Conservation (phyloP, 2,797 vertebrate genomes). For the Cygnus olor region DNA sequence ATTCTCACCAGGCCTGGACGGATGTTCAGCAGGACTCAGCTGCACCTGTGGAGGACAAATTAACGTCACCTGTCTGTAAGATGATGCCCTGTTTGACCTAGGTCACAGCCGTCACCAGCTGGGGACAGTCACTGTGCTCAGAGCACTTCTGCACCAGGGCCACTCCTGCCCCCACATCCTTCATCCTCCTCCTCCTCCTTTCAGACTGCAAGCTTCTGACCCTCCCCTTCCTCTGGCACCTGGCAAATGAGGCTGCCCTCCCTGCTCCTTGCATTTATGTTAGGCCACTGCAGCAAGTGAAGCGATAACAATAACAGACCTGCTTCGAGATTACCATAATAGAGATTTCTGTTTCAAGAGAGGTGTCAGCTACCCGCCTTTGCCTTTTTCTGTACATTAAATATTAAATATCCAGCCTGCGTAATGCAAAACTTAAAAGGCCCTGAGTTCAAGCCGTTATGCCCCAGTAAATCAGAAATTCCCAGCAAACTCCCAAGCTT, state of each 20-base stretch:
- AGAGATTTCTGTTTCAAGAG: background rate
- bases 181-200: background rate
- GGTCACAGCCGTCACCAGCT: background rate
- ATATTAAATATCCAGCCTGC: background rate
- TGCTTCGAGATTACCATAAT: background rate
- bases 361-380: background rate
- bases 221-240: accelerated
- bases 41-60: background rate
- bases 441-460: background rate
- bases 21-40: background rate
- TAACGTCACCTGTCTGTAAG: background rate
- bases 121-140: background rate
- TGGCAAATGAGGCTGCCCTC: background rate
- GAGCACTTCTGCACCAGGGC: background rate
- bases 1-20: background rate
- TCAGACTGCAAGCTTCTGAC: background rate
- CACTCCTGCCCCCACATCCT: background rate
- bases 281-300: background rate
- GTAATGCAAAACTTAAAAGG: background rate
- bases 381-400: slow-evolving; percentile 26
- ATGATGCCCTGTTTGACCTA: background rate
- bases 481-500: background rate
- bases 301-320: background rate
- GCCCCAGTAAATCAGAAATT: background rate
- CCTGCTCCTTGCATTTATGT: background rate